Percentiles rank a stretch among this genome's conserved stretches.
Evolutionary conservation across 2,113 vertebrate species (phyloP).

Genomic region (Malurus alboscapulatus): DNA sequence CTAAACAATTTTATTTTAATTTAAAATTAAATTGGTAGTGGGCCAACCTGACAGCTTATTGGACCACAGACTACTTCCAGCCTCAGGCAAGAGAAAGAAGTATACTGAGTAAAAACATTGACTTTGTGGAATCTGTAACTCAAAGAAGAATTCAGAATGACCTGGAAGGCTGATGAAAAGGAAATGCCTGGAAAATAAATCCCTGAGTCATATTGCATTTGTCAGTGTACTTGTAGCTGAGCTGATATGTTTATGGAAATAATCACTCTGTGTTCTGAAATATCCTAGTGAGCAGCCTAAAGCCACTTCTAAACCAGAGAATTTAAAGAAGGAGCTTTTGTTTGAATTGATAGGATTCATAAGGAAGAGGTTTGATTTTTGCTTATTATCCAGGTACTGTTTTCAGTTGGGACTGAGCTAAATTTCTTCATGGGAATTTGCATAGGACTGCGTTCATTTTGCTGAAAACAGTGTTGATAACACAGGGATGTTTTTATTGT

Average conservation of each 20-base stretch:
- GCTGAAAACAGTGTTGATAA: background rate
- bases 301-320: background rate
- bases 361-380: background rate
- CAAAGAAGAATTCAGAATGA: background rate
- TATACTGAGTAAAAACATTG: background rate
- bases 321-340: background rate
- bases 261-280: background rate
- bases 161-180: background rate
- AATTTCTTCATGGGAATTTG: fast-evolving
- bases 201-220: background rate
- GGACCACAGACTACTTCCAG: background rate
- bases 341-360: background rate
- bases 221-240: background rate
- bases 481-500: background rate
- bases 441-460: background rate
- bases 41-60: background rate
- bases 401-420: background rate
- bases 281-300: background rate
- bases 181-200: background rate
- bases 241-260: background rate
- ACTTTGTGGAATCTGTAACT: background rate
- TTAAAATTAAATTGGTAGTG: background rate
- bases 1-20: background rate
- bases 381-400: background rate
- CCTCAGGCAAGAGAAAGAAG: background rate